Evolutionary conservation across 1,140 invertebrate species (phyloP), one percentile per base, ranked within the genome.

Genomic region (Heliconius himera): DNA sequence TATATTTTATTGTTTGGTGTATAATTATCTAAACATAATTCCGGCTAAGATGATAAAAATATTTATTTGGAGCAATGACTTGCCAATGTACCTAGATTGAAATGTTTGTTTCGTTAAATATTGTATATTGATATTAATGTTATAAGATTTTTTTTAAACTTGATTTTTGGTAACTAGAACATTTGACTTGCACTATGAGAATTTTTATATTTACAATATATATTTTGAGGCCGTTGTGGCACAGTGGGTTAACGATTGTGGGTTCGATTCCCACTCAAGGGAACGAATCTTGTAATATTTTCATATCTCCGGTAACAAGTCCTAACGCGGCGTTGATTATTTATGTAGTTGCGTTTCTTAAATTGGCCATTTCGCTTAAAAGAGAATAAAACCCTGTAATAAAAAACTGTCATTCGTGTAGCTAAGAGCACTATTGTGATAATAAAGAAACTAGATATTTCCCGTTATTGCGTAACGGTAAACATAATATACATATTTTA

Each of bases 11-110:
- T 29, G 4, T 29, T 66, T 66, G 13, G 4, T 46, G 11, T 16
- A 29, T 29, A 29, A 29, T 29, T n/a, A 66, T 66, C 26, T 22
- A 66, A 29, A 29, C 26, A 56, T 54, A 60, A 60, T 60, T 60
- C 56, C n/a, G 22, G 13, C 60, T 66, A 66, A 66, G 60, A 66
- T 66, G 26, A 66, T 66, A 66, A 66, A 66, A 66, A 26, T 66
- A 66, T 66, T 66, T 66, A 66, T 66, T 66, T 66, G 13, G 60
- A 66, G 60, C 60, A 66, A 26, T 66, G 60, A 66, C 60, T 66
- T 26, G 26, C 9, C 9, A 66, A 66, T 26, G 22, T 66, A 66
- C n/a, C 60, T 66, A 66, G 1, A 26, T 29, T 4, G 2, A 26
- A 9, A 66, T 3, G n/a, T 22, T 66, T 26, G 22, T 11, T 29